These are phyloP conservation scores for Danio aesculapii DNA, from an alignment of 2,797 vertebrate species.

Conservation along the genomic window DNA sequence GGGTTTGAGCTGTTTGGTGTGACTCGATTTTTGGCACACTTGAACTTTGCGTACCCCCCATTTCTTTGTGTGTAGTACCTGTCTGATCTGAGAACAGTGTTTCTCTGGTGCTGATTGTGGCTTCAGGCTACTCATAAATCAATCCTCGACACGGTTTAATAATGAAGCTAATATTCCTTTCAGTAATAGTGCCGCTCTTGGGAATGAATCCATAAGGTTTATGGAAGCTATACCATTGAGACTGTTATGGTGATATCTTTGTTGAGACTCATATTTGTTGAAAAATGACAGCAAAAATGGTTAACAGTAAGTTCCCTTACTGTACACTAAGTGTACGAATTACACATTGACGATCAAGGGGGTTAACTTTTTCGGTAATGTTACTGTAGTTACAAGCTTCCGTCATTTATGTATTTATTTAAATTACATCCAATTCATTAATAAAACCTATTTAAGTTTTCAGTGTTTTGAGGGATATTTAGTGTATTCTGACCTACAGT, in stretches of 20 bases:
- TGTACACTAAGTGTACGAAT: no score
- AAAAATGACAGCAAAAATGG: no score
- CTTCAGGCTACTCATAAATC: constrained; percentile 20
- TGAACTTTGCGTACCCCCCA: constrained; percentile 31
- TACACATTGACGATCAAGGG: no score
- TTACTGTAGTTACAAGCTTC: no score
- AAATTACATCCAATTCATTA: no score
- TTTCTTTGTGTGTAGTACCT: constrained; percentile 11
- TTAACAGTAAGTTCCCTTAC: no score
- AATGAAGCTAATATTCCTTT: neutral
- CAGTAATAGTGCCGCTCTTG: constrained; percentile 8
- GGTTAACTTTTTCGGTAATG: no score
- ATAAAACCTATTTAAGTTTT: no score
- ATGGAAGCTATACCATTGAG: neutral
- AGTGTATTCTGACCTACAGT: no score
- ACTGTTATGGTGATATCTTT: neutral
- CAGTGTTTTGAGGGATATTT: no score
- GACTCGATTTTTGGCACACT: constrained; percentile 53
- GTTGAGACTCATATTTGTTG: no score
- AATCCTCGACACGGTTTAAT: constrained; percentile 20
- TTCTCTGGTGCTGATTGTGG: neutral
- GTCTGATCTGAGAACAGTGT: constrained; percentile 39
- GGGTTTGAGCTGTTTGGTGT: constrained; percentile 72
- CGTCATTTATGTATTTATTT: no score
- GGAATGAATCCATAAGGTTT: neutral